These are phyloP conservation scores for Macrostomum lignano DNA, from an alignment of 1,140 invertebrate species.

Conservation along the genomic window DNA sequence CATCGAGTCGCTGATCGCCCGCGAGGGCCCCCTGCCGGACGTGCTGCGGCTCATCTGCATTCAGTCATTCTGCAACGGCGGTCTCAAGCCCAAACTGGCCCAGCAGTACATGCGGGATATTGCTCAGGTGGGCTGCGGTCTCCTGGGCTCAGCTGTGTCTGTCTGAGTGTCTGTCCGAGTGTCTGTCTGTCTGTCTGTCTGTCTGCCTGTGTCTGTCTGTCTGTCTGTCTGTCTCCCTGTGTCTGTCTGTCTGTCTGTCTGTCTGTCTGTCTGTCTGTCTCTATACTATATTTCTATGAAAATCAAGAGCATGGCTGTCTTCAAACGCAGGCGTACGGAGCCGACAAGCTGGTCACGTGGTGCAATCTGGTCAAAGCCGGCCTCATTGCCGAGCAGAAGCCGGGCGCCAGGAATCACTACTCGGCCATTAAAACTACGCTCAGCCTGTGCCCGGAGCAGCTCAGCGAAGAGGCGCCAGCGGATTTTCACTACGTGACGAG, in stretches of 20 bases:
- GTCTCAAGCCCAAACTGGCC: constrained; percentile 56
- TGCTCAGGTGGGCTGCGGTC: constrained; percentile 21
- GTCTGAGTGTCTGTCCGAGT: too few relatives aligned
- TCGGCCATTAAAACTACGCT: constrained; percentile 30
- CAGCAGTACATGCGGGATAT: constrained; percentile 75
- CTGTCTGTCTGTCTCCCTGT: too few relatives aligned
- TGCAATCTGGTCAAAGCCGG: constrained; percentile 61
- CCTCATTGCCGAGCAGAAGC: constrained; percentile 39
- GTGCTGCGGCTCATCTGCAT: too few relatives aligned
- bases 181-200: too few relatives aligned
- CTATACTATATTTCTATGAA: too few relatives aligned
- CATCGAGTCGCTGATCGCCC: constrained; percentile 65
- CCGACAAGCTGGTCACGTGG: constrained; percentile 49
- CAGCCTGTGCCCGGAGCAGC: constrained; percentile 53
- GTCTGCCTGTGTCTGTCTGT: too few relatives aligned
- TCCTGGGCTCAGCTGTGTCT: too few relatives aligned
- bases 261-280: background rate
- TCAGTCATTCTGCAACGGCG: too few relatives aligned
- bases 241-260: too few relatives aligned
- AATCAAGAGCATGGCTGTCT: background rate
- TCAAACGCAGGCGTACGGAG: constrained; percentile 73
- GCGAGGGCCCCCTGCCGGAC: constrained; percentile 43
- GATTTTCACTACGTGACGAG: constrained; percentile 57
- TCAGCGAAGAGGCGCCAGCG: constrained; percentile 37
- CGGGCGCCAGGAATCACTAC: constrained; percentile 21